Percentiles rank a stretch among this genome's conserved stretches.
Evolutionary conservation across 2,888 invertebrate genomes (phyloP).

Genomic region (Calliphora vomitoria): DNA sequence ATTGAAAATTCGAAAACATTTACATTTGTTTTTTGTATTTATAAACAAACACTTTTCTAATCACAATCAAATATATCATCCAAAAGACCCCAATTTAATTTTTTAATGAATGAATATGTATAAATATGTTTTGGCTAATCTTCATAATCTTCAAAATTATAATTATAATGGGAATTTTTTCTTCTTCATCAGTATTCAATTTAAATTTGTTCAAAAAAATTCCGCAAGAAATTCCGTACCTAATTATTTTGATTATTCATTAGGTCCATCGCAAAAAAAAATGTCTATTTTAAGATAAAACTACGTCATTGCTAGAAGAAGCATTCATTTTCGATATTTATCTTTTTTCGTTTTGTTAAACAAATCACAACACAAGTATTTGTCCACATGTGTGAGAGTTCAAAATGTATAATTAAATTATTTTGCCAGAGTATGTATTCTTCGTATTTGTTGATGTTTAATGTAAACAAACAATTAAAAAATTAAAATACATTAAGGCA

Average conservation of each 20-base stretch:
- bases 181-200: neutral
- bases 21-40: neutral
- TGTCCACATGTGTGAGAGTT: too few species aligned
- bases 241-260: constrained; percentile 25
- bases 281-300: constrained; percentile 33
- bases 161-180: neutral
- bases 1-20: neutral
- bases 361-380: too few species aligned
- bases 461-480: constrained; percentile 36
- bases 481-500: constrained; percentile 15
- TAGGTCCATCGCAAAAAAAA: neutral
- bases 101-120: too few species aligned
- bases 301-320: constrained; percentile 17
- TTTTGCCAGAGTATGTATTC: neutral
- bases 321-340: neutral
- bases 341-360: too few species aligned
- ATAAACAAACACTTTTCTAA: neutral
- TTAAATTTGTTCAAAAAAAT: constrained; percentile 1
- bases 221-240: constrained; percentile 22
- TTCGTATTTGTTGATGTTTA: neutral
- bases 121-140: too few species aligned
- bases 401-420: constrained; percentile 1
- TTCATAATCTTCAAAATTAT: neutral
- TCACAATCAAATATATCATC: too few species aligned
- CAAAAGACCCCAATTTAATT: too few species aligned